A percentile compares a stretch with the other conserved stretches of the same genome.
These are phyloP conservation scores for Eupithecia inturbata DNA, from an alignment of 2,888 invertebrate species.

Conservation along the genomic window DNA sequence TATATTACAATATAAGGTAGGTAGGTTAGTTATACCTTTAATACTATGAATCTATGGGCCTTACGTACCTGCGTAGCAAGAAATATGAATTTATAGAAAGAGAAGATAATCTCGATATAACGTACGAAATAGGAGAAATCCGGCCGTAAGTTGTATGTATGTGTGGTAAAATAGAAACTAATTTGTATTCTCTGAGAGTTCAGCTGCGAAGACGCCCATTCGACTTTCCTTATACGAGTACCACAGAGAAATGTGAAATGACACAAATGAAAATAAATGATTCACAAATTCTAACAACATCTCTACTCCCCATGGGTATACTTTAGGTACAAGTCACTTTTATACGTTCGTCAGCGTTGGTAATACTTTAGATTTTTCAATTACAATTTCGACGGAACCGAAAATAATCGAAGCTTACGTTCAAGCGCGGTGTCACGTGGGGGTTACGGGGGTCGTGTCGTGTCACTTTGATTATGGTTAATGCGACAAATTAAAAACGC, in stretches of 20 bases:
- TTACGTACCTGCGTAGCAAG: background rate
- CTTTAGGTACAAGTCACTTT: background rate
- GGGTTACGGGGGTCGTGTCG: too few species aligned
- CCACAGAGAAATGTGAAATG: constrained; percentile 51
- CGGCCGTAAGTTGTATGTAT: background rate
- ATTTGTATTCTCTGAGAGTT: constrained; percentile 3
- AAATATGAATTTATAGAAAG: background rate
- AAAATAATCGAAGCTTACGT: background rate
- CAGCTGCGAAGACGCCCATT: background rate
- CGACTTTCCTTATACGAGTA: constrained; percentile 40
- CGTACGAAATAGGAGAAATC: background rate
- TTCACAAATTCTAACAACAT: background rate
- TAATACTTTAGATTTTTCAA: background rate
- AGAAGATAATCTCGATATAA: background rate
- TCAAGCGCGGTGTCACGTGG: too few species aligned
- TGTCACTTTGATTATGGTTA: too few species aligned
- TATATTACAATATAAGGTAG: background rate
- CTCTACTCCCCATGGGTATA: background rate
- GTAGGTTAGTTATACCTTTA: background rate
- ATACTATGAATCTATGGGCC: background rate
- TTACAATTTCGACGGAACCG: background rate
- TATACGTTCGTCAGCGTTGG: background rate
- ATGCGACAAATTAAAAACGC: too few species aligned
- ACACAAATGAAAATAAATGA: constrained; percentile 65
- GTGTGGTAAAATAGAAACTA: background rate